These are phyloP conservation scores for Bufo gargarizans DNA, from an alignment of 2,113 vertebrate genomes.

Conservation along the genomic window DNA sequence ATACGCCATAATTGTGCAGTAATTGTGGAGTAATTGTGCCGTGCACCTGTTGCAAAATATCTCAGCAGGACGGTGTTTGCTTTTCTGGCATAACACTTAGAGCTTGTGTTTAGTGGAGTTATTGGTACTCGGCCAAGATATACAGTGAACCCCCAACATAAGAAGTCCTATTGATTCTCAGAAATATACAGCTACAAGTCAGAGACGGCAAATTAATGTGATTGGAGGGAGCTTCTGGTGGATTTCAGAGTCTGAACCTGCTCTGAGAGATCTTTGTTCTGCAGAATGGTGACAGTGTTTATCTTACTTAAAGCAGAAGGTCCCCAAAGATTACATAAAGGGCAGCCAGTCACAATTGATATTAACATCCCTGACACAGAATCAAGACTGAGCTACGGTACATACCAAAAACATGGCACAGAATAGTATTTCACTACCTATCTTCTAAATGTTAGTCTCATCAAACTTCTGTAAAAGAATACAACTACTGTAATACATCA, in stretches of 20 bases:
- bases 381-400: not conserved
- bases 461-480: not conserved
- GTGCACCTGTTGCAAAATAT: constrained; percentile 78
- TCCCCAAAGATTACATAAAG: not conserved
- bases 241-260: not conserved
- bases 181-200: constrained; percentile 58
- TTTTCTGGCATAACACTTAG: constrained; percentile 72
- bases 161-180: constrained; percentile 73
- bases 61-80: constrained; percentile 78
- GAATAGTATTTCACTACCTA: not conserved
- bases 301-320: not conserved
- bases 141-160: constrained; percentile 74
- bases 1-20: constrained; percentile 72
- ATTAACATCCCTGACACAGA: not conserved
- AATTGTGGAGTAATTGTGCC: constrained; percentile 66
- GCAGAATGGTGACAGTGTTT: not conserved
- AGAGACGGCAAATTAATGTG: constrained; percentile 64
- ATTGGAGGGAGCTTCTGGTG: not conserved
- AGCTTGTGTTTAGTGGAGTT: constrained; percentile 73
- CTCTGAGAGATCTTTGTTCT: not conserved
- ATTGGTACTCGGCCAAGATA: constrained; percentile 75
- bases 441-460: too few species aligned
- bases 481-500: not conserved
- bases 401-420: not conserved
- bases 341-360: not conserved